A percentile compares a stretch with the other conserved stretches of the same genome.
These are phyloP conservation scores for Chelmon rostratus DNA, from an alignment of 2,797 vertebrate species.

Conservation along the genomic window DNA sequence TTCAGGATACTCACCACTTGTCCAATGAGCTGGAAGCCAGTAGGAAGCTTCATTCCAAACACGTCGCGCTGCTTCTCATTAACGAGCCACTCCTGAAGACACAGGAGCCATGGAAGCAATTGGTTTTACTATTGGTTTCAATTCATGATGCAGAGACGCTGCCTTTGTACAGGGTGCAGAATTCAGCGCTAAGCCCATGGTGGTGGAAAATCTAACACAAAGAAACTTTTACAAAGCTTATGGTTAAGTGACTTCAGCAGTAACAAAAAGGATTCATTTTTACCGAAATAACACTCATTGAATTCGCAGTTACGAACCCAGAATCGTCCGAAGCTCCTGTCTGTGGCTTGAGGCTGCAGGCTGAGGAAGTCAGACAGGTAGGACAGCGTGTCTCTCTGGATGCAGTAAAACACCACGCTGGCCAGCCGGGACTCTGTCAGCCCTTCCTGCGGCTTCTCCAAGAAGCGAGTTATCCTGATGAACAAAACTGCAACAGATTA, in stretches of 20 bases:
- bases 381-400: constrained; percentile 78
- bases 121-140: neutral
- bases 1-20: constrained; percentile 86
- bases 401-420: constrained; percentile 90
- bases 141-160: too few species aligned
- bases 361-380: constrained; percentile 81
- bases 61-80: constrained; percentile 84
- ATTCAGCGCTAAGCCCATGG: too few species aligned
- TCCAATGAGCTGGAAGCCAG: constrained; percentile 90
- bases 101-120: neutral
- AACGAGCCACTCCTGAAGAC: constrained; percentile 87
- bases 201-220: neutral
- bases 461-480: constrained; percentile 84
- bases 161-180: neutral
- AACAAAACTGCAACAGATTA: neutral
- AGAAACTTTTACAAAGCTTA: neutral
- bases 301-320: constrained; percentile 80
- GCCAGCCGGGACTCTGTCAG: constrained; percentile 84
- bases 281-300: neutral
- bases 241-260: neutral
- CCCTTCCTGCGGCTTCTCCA: constrained; percentile 85
- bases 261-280: neutral
- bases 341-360: constrained; percentile 65
- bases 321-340: constrained; percentile 84
- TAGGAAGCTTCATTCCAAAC: constrained; percentile 91